Conservation (phyloP, 1,140 invertebrate genomes). For the Hydropsyche tenuis region DNA sequence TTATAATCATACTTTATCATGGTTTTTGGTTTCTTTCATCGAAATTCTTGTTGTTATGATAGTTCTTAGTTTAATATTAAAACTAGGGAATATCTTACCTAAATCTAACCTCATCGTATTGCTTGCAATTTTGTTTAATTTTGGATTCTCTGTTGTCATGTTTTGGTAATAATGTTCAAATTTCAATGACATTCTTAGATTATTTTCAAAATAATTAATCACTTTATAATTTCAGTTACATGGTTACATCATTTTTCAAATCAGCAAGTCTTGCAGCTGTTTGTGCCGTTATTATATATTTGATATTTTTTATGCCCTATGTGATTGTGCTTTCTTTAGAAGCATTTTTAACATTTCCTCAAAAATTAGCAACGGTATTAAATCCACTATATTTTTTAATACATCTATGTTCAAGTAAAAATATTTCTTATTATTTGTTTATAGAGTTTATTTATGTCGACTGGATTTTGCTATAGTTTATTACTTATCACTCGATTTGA, state of each 20-base stretch:
- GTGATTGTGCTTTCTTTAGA: conserved; percentile 70
- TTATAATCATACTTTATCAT: conserved; percentile 67
- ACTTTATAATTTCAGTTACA: conserved; percentile 62
- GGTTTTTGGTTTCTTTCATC: conserved; percentile 64
- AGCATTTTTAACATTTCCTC: conserved; percentile 61
- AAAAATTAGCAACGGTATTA: conserved; percentile 67
- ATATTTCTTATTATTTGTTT: no score
- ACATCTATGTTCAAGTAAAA: no score
- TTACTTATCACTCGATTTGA: conserved; percentile 67
- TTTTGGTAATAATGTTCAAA: conserved; percentile 64
- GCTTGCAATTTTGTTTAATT: conserved; percentile 64
- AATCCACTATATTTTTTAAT: conserved; percentile 51
- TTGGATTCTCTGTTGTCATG: conserved; percentile 65
- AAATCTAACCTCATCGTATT: conserved; percentile 64
- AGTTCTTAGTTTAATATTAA: conserved; percentile 62
- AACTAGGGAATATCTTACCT: conserved; percentile 64
- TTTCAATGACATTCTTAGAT: not conserved
- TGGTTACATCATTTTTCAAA: conserved; percentile 70
- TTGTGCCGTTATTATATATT: conserved; percentile 66
- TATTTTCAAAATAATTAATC: conserved; percentile 44
- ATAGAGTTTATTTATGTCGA: conserved; percentile 68
- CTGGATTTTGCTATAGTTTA: conserved; percentile 69
- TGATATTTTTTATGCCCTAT: conserved; percentile 70
- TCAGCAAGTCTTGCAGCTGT: conserved; percentile 70
- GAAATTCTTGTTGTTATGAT: conserved; percentile 64